Evolutionary conservation across 2,113 vertebrate genomes (phyloP), one percentile per base, ranked within the genome.

Genomic region (Eupsittula cactorum): DNA sequence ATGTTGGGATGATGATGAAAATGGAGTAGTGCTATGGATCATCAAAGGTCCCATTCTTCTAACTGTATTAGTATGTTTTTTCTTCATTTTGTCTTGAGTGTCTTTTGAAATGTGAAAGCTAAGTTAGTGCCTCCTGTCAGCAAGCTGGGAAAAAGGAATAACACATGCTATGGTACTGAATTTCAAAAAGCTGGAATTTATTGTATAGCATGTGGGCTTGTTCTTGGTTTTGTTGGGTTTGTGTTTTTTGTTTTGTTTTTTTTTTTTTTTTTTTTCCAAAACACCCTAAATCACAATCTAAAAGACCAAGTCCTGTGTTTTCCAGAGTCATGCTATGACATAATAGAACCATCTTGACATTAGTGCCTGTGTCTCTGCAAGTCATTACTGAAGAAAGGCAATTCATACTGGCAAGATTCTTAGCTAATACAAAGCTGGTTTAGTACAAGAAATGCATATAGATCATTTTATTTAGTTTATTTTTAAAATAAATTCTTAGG

Each of bases 1-100:
- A 27, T 98, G 98, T 67, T 98, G 98, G 98, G 98, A 98, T 83
- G 97, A 98, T 42, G 97, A 98, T 37, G 97, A 98, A 86, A 93
- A 88, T 28, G 95, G 82, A 53, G 78, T 92, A 28, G 90, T 97
- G 47, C 90, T 98, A 90, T 98, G 98, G 98, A 98, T 98, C 76
- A 98, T 98, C 90, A 98, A 98, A 93, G 97, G 96, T 41, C 98
- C 98, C 59, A 98, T 98, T 62, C 93, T 98, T 52, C 73, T 98
- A 6, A 97, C 97, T 28, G 92, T 98, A 53, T 92, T 98, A 62
- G 98, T 98, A 97, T 90, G 97, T 59, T 35, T 76, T 92, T 69
- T 84, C 53, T 71, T 73, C 6, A 8, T 67, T 90, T 76, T 74
- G 11, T 57, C 64, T 75, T 6, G 5, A n/a, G 7, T 16, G 47